Evolutionary conservation across 2,888 invertebrate genomes (phyloP), one percentile per base, ranked within the genome.

Genomic region (Oscheius sp.): DNA sequence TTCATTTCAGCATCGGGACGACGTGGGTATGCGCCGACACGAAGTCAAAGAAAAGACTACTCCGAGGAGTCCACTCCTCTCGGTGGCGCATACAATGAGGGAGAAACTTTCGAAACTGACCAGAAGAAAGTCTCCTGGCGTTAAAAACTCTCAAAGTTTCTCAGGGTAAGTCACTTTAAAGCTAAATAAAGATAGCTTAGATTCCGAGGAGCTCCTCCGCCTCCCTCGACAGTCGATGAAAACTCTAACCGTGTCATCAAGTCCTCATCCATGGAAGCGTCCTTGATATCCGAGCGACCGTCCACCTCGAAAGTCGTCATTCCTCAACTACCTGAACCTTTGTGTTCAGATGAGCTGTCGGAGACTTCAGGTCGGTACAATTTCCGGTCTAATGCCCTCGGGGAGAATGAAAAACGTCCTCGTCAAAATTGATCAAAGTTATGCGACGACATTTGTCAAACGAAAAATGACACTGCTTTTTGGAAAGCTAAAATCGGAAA

Each of bases 31-130:
- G 59, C 59, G 44, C n/a, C 59, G 59, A 38, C 24, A 41, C 2
- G 59, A 44, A n/a, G 59, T 41, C 5, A 59, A 59, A 22, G 47
- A 47, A 33, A 44, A 45, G 32, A 28, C 57, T 12, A 70, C 83
- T 32, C 82, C 84, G 33, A 71, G 80, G 26, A 79, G 79, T 73
- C 84, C 84, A n/a, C 71, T 84, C 50, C 72, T 84, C 74, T 78
- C 75, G 22, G 81, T 85, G 67, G 84, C 84, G 36, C 83, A 82
- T 59, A 78, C 81, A 28, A 83, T 84, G 33, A 71, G 79, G 57
- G 73, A 57, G 56, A 77, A 77, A 57, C 57, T 77, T 14, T 70
- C 67, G 4, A 71, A 71, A 57, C 66, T 76, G 54, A 76, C 73
- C 4, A 61, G 72, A 20, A 36, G 59, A n/a, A 59, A 59, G 30